A percentile compares a stretch with the other conserved stretches of the same genome.
These are phyloP conservation scores for Cephus sareptanus DNA, from an alignment of 2,888 invertebrate species.

Conservation along the genomic window DNA sequence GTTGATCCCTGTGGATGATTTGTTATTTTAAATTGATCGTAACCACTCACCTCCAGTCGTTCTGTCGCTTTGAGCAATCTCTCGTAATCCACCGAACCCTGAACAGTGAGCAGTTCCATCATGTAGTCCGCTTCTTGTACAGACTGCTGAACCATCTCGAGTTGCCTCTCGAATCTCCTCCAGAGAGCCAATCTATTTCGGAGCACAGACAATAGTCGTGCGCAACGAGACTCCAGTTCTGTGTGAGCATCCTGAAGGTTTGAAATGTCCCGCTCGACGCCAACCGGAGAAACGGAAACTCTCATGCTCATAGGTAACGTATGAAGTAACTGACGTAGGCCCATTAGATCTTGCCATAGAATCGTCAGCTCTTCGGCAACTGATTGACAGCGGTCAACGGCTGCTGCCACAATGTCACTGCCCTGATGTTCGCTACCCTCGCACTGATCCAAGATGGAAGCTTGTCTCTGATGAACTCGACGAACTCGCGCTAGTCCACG, in stretches of 20 bases:
- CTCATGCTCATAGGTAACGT: constrained; percentile 81
- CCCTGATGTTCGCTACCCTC: constrained; percentile 79
- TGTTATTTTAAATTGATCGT: background rate
- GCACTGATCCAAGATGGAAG: constrained; percentile 73
- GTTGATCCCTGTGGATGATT: background rate
- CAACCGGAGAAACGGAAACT: constrained; percentile 81
- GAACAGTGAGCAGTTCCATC: constrained; percentile 86
- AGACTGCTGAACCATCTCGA: constrained; percentile 84
- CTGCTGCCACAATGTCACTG: constrained; percentile 82
- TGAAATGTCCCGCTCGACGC: constrained; percentile 82
- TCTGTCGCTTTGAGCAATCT: constrained; percentile 85
- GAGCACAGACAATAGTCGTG: constrained; percentile 74
- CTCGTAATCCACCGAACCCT: constrained; percentile 87
- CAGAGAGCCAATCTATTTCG: constrained; percentile 77
- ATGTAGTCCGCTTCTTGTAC: constrained; percentile 89
- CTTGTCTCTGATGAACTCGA: constrained; percentile 73
- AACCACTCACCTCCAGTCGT: constrained; percentile 79
- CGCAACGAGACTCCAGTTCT: constrained; percentile 77
- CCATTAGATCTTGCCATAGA: constrained; percentile 84
- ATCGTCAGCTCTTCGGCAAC: constrained; percentile 76
- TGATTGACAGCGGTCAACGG: constrained; percentile 78
- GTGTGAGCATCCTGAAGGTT: constrained; percentile 80
- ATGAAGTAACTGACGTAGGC: constrained; percentile 79
- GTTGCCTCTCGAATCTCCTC: constrained; percentile 81
- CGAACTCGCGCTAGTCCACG: constrained; percentile 77